Evolutionary conservation across 2,797 vertebrate species (phyloP).

Genomic region (Moxostoma hubbsi): DNA sequence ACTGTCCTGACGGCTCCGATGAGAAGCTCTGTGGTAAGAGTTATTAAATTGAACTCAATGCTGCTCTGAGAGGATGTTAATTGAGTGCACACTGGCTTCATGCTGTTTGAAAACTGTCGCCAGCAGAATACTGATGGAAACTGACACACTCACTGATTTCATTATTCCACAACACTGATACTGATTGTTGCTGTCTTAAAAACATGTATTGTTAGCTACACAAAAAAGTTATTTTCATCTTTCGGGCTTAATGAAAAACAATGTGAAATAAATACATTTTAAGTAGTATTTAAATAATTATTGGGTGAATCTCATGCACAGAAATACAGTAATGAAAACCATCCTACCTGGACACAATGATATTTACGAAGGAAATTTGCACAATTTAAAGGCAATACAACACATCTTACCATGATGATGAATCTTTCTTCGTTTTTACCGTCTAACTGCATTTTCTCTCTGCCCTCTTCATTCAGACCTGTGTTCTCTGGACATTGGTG

Average conservation of each 20-base stretch:
- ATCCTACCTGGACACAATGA: too few relatives aligned
- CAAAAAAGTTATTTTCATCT: not conserved
- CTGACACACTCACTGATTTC: not conserved
- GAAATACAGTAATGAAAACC: too few relatives aligned
- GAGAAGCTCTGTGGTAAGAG: conserved; percentile 92
- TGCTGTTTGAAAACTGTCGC: not conserved
- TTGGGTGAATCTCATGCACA: not conserved
- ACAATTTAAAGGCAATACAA: too few relatives aligned
- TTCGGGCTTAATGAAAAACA: too few relatives aligned
- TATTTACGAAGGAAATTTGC: too few relatives aligned
- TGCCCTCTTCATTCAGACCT: conserved; percentile 76
- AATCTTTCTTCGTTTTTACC: not conserved
- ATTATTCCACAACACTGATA: not conserved
- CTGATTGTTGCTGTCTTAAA: not conserved
- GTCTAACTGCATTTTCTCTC: conserved; percentile 10
- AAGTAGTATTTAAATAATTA: not conserved
- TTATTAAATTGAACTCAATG: conserved; percentile 29
- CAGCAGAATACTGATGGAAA: not conserved
- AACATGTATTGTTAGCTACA: not conserved
- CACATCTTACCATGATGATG: too few relatives aligned
- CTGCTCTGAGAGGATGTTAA: not conserved
- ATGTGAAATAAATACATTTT: not conserved
- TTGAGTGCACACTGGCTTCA: not conserved
- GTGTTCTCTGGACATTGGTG: conserved; percentile 90
- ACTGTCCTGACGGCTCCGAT: conserved; percentile 92